These are phyloP conservation scores for Dasyornis broadbenti DNA, from an alignment of 2,113 vertebrate genomes.

Conservation along the genomic window DNA sequence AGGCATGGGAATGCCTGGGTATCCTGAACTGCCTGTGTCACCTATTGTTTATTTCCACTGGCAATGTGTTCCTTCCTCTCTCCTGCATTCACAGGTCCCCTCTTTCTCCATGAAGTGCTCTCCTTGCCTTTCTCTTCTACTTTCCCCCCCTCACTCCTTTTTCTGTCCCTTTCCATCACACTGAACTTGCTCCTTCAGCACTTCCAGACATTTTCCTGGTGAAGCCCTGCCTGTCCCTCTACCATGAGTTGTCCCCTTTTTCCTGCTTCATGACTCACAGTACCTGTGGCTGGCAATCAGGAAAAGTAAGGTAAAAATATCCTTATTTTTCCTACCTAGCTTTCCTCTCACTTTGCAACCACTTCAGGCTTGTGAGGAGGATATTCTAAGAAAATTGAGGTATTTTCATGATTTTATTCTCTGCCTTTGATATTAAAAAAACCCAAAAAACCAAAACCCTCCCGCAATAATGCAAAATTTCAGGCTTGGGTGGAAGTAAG, in stretches of 20 bases:
- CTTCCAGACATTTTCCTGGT: not conserved
- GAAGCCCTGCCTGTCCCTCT: not conserved
- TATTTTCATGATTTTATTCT: not conserved
- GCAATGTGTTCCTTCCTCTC: not conserved
- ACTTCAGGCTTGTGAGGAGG: not conserved
- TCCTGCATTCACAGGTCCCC: not conserved
- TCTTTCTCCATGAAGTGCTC: not conserved
- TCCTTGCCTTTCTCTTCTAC: not conserved
- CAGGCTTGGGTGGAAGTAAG: not conserved
- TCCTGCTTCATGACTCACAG: not conserved
- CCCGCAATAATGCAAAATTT: not conserved
- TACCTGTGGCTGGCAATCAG: not conserved
- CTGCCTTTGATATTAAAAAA: not conserved
- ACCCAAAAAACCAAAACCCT: not conserved
- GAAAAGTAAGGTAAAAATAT: not conserved
- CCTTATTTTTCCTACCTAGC: not conserved
- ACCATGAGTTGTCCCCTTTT: not conserved
- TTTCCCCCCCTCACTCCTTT: rapidly evolving
- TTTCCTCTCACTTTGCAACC: not conserved
- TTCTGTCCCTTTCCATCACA: not conserved
- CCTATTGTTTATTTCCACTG: not conserved
- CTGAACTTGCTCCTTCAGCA: not conserved
- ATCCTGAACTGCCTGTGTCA: not conserved
- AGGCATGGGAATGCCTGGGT: rapidly evolving
- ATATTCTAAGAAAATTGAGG: not conserved